Evolutionary conservation across 2,113 vertebrate genomes (phyloP).

Genomic region (Oenanthe oenanthe): DNA sequence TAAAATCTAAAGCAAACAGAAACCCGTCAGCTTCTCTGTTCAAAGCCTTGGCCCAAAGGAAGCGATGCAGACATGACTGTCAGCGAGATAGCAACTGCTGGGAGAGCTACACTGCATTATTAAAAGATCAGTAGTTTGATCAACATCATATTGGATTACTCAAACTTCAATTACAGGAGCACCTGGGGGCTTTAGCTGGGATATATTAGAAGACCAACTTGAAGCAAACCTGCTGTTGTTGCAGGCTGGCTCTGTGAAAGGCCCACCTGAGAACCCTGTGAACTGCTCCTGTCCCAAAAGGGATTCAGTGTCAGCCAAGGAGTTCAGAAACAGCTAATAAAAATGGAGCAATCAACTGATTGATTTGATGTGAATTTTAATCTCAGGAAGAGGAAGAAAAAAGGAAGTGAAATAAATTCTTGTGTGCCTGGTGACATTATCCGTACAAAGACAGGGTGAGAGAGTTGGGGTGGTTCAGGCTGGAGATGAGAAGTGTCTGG

Average conservation of each 20-base stretch:
- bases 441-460: neutral
- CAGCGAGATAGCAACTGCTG: constrained; percentile 51
- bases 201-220: constrained; percentile 33
- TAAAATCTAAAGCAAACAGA: constrained; percentile 67
- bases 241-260: neutral
- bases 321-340: neutral
- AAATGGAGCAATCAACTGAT: neutral
- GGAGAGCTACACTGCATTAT: constrained; percentile 50
- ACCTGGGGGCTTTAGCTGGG: constrained; percentile 54
- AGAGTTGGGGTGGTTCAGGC: neutral
- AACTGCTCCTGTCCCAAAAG: neutral
- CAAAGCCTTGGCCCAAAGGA: constrained; percentile 57
- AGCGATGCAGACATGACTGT: constrained; percentile 48
- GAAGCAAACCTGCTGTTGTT: constrained; percentile 23
- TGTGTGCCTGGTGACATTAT: neutral
- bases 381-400: neutral
- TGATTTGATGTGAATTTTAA: constrained; percentile 17
- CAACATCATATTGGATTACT: constrained; percentile 67
- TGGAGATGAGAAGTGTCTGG: neutral
- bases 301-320: neutral
- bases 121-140: constrained; percentile 69
- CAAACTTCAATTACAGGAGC: constrained; percentile 51
- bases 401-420: neutral
- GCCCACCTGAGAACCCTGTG: neutral
- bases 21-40: constrained; percentile 49